Base-by-base conservation (phyloP, 2,888 invertebrate species). In the Parnassius apollo region DNA sequence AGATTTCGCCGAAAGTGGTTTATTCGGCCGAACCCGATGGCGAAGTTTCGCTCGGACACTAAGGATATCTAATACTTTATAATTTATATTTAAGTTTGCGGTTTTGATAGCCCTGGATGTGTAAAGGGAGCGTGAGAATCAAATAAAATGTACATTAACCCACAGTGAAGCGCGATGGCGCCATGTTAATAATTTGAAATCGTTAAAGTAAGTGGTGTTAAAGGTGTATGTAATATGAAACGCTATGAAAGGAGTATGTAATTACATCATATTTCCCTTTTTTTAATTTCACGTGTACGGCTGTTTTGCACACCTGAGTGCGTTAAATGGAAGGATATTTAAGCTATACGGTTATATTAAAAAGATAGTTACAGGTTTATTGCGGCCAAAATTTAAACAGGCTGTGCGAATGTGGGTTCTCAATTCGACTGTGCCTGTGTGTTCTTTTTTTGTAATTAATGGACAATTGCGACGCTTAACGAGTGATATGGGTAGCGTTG, bases 121-220 rank as follows among this genome's bases (percentile, higher is more conserved):
- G 59, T 59, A 59, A 25, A 50, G 52, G 59, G 61, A 58, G 66
- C 64, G 62, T 60, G 54, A 55, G 57, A 66, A 64, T 64, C 62
- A 57, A 66, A 64, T 62, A 66, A 67, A 62, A 59, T 65, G 64
- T 65, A 60, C 50, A 59, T 59, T 59, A 52, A 58, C 18, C 59
- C n/a, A 22, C 44, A 44, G 9, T 45, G 7, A 13, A 45, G 52
- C 59, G n/a, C 22, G 45, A 25, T 46, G 51, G 50, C 52, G 51
- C 42, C 52, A 52, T 45, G 45, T 59, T 59, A 58, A 42, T 44
- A 52, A 59, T 52, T 59, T 45, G 44, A 51, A 52, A 59, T 59
- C 51, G 50, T 51, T 51, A 51, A 10, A 52, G 59, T 35, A 46
- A 59, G 45, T 46, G 50, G 18, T 45, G 58, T 25, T 13, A 44